Percentiles rank a stretch among this genome's conserved stretches.
Evolutionary conservation across 2,113 vertebrate genomes (phyloP).

Genomic region (Hemibates koningsi): DNA sequence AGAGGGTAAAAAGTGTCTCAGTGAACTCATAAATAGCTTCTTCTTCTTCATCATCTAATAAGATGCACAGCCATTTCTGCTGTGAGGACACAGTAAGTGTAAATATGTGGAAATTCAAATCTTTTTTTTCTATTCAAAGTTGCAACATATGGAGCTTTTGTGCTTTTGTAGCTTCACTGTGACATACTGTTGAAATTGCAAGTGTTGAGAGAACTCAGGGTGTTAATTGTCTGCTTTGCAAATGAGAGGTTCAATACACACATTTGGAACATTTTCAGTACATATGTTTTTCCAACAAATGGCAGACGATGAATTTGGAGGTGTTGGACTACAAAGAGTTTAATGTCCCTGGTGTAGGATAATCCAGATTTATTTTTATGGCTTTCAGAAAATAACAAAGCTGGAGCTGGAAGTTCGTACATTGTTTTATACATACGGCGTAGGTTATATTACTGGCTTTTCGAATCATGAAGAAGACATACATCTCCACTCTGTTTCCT

Average conservation of each 20-base stretch:
- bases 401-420: not conserved
- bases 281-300: not conserved
- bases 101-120: not conserved
- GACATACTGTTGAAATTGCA: not conserved
- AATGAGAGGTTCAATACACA: not conserved
- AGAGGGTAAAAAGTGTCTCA: not conserved
- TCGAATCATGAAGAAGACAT: not conserved
- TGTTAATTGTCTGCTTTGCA: not conserved
- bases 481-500: not conserved
- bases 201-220: not conserved
- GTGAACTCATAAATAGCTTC: not conserved
- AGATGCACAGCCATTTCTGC: not conserved
- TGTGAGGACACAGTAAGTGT: not conserved
- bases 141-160: not conserved
- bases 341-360: not conserved
- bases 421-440: not conserved
- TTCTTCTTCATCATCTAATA: not conserved
- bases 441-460: not conserved
- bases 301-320: not conserved
- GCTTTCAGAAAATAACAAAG: not conserved
- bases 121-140: not conserved
- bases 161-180: not conserved
- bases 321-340: not conserved
- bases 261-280: not conserved
- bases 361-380: not conserved